Base-by-base conservation (phyloP, 2,888 invertebrate species). In the Selenia dentaria region DNA sequence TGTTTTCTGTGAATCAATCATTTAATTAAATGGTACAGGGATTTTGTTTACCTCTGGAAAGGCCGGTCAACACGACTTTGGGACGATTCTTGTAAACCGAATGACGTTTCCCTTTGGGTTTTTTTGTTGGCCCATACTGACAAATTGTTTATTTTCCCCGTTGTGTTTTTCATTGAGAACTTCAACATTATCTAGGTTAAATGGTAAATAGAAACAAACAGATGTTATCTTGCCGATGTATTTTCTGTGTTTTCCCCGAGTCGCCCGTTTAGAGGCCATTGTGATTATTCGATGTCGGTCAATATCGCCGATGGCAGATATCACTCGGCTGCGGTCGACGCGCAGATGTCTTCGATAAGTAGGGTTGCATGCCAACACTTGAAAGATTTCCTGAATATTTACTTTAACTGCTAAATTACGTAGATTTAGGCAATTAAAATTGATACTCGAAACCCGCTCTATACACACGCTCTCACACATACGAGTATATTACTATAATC, bases 181-280 rank as follows among this genome's bases (percentile, higher is more conserved):
- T 28, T 13, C 5, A n/a, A 3, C 10, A 13, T 22, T 22, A 38
- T 24, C 27, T 35, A 28, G 45, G 45, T 38, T 37, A 39, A 9
- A 25, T 3, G 2, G 5, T 8, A 6, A 22, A 22, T 2, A 8
- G 8, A 22, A 3, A 8, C 22, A 22, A 8, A 22, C 22, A 22
- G 33, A 27, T 29, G 45, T 34, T 28, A 38, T 38, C 38, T 34
- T 8, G 14, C 6, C 9, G 9, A 18, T 5, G 22, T 6, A 16
- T 12, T 36, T 37, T 44, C 37, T 25, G 33, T 38, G 20, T 44
- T 34, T n/a, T 34, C 25, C 29, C 25, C 44, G 13, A 20, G 27
- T 27, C 14, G 22, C 1, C 9, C 16, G 44, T 27, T 43, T 8
- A 3, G 29, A 12, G 13, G 6, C 25, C 6, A 18, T 36, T 26